phyloP scores from a whole-genome alignment of 2,797 vertebrate genomes.

The Rhinatrema bivittatum region DNA sequence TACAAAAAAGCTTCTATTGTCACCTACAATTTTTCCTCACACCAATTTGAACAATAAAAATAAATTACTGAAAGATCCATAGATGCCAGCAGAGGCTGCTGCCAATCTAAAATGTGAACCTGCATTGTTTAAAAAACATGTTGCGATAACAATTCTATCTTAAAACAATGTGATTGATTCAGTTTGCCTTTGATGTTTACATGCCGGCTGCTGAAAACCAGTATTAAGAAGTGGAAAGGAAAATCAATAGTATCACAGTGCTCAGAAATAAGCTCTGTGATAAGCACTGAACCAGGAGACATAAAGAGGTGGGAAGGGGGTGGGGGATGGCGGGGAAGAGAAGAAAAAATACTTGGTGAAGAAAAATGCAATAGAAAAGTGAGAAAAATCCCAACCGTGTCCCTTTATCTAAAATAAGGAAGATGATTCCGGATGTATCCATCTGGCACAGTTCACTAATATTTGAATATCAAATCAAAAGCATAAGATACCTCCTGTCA shows the following conservation, averaged over 20 bases:
- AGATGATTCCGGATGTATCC: not conserved
- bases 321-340: too few species aligned
- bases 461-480: conserved; percentile 6
- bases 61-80: too few species aligned
- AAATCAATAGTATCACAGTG: conserved; percentile 31
- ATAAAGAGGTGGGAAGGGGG: too few species aligned
- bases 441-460: not conserved
- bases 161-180: conserved; percentile 26
- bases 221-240: conserved; percentile 25
- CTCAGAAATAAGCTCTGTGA: conserved; percentile 30
- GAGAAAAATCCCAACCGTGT: not conserved
- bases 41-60: too few species aligned
- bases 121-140: too few species aligned
- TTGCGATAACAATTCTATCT: conserved; percentile 22
- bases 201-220: conserved; percentile 22
- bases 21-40: too few species aligned
- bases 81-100: too few species aligned
- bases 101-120: too few species aligned
- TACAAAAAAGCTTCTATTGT: too few species aligned
- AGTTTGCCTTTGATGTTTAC: conserved; percentile 30
- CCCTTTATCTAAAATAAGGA: conserved; percentile 4
- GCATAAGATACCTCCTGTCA: not conserved
- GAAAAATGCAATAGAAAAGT: not conserved
- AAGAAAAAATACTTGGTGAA: not conserved
- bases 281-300: conserved; percentile 22